phyloP scores from a whole-genome alignment of 2,113 vertebrate genomes.

The Pantherophis guttatus region DNA sequence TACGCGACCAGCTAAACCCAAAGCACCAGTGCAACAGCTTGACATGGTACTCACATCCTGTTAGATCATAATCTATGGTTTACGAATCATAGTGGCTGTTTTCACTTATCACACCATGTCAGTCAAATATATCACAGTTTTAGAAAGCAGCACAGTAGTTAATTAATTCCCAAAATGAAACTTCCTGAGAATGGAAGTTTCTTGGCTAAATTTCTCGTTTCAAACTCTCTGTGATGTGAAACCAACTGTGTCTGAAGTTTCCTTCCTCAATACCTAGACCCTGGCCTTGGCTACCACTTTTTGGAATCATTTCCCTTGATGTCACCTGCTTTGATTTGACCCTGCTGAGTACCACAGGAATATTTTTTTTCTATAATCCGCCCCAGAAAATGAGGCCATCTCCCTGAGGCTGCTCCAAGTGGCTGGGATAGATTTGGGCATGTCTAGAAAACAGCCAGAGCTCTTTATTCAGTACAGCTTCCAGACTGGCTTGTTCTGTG shows the following conservation, averaged over 20 bases:
- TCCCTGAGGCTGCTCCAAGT: not conserved
- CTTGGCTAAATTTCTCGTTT: not conserved
- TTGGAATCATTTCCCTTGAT: not conserved
- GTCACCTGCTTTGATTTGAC: not conserved
- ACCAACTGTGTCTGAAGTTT: not conserved
- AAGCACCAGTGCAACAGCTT: not conserved
- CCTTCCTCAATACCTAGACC: not conserved
- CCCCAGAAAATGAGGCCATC: not conserved
- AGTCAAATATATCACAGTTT: not conserved
- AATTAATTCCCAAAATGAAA: not conserved
- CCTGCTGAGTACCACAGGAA: not conserved
- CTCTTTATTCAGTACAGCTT: not conserved
- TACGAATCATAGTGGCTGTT: not conserved
- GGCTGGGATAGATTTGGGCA: not conserved
- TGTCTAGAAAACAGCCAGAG: not conserved
- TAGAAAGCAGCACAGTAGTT: not conserved
- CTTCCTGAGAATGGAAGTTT: not conserved
- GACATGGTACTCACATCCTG: not conserved
- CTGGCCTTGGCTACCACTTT: not conserved
- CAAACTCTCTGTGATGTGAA: not conserved
- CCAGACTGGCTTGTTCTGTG: not conserved
- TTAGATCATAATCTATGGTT: not conserved
- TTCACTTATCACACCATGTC: not conserved
- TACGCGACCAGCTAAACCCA: not conserved
- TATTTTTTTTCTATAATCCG: not conserved